A percentile compares a stretch with the other conserved stretches of the same genome.
Conservation (phyloP, 1,140 invertebrate species). For the Macrosteles quadrilineatus region DNA sequence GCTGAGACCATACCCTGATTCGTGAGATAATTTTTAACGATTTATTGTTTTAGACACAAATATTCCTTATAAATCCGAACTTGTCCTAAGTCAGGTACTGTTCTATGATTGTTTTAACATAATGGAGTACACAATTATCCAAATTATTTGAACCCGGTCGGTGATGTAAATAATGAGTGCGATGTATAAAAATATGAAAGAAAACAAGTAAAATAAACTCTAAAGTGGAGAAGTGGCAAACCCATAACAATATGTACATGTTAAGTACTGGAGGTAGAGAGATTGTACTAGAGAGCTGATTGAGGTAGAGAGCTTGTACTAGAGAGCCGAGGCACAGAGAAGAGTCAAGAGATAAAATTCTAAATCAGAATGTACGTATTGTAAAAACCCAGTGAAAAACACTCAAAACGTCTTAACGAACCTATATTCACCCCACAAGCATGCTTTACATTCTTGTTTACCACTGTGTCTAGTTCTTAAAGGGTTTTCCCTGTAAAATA, state of each 20-base stretch:
- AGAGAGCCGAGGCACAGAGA: slow-evolving; percentile 1
- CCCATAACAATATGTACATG: slow-evolving; percentile 10
- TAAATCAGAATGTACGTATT: no score
- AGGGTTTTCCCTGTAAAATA: no score
- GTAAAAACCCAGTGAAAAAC: no score
- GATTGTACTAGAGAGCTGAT: slow-evolving; percentile 3
- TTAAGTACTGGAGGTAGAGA: not conserved
- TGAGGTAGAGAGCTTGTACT: slow-evolving; percentile 6
- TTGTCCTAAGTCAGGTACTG: slow-evolving; percentile 6
- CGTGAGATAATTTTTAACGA: not conserved
- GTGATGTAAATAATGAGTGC: not conserved
- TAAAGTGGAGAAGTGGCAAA: not conserved
- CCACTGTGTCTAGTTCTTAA: no score
- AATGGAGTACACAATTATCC: no score
- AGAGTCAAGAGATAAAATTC: not conserved
- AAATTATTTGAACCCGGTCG: not conserved
- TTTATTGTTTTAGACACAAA: not conserved
- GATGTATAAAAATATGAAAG: slow-evolving; percentile 14
- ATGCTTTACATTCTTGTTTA: no score
- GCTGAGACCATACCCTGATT: not conserved
- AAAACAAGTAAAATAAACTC: slow-evolving; percentile 6
- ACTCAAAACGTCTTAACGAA: no score
- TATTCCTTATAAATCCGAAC: not conserved
- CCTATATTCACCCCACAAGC: no score
- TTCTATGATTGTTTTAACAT: slow-evolving; percentile 10